These are phyloP conservation scores for Scylla paramamosain DNA, from an alignment of 1,140 invertebrate genomes.

Conservation along the genomic window DNA sequence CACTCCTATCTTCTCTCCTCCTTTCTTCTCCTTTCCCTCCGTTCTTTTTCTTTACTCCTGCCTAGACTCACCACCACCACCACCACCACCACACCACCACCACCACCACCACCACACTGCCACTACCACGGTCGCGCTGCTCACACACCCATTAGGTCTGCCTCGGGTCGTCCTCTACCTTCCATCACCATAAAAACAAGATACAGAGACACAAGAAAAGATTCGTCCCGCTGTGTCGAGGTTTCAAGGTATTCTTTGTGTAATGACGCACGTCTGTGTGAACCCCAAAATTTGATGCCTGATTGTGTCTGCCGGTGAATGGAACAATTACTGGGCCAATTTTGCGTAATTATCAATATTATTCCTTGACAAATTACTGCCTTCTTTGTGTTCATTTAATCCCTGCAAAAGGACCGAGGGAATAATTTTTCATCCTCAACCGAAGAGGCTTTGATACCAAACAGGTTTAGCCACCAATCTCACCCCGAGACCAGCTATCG, in stretches of 20 bases:
- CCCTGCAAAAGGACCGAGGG: background rate
- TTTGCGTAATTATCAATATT: too few relatives aligned
- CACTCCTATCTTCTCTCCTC: too few relatives aligned
- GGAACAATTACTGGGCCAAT: background rate
- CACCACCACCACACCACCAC: too few relatives aligned
- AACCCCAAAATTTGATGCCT: background rate
- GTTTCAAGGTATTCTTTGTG: background rate
- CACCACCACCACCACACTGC: too few relatives aligned
- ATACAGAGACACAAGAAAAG: background rate
- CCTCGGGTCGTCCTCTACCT: background rate
- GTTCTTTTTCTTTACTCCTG: too few relatives aligned
- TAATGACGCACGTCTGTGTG: too few relatives aligned
- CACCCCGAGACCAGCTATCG: background rate
- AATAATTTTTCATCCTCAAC: background rate
- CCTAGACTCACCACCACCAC: too few relatives aligned
- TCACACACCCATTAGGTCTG: background rate
- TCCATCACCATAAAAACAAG: background rate
- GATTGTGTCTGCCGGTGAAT: background rate
- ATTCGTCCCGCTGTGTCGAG: background rate
- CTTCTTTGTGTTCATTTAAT: background rate
- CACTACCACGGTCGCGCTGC: background rate
- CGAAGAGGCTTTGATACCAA: constrained; percentile 42
- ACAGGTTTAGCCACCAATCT: constrained; percentile 36
- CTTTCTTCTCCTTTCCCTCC: too few relatives aligned
- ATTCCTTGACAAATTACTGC: background rate